Evolutionary conservation across 2,113 vertebrate species (phyloP).

Genomic region (Syngnathus typhle): DNA sequence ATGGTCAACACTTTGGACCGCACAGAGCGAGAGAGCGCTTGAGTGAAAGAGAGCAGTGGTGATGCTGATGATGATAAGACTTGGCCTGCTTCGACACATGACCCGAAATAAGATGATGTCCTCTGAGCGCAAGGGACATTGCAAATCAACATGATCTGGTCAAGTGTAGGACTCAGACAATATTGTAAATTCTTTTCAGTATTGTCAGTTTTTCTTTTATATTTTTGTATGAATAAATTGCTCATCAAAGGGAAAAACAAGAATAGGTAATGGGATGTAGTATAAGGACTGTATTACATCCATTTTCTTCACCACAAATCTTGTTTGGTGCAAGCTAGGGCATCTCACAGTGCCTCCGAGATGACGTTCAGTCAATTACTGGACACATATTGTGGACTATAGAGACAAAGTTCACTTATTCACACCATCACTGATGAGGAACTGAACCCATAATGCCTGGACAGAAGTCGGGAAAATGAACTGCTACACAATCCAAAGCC

Average conservation of each 20-base stretch:
- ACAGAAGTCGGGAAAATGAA: background rate
- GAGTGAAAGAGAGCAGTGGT: slow-evolving; percentile 11
- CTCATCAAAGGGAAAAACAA: background rate
- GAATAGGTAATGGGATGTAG: background rate
- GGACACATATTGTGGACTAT: background rate
- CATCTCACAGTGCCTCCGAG: background rate
- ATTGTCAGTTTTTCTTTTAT: background rate
- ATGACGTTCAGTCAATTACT: background rate
- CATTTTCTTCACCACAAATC: background rate
- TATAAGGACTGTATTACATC: background rate
- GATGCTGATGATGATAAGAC: slow-evolving; percentile 37
- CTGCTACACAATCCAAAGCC: background rate
- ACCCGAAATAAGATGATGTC: background rate
- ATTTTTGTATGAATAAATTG: background rate
- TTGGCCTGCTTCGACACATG: slow-evolving; percentile 41
- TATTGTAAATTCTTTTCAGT: background rate
- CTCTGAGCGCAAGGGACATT: background rate
- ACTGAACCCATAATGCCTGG: background rate
- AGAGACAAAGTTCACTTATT: background rate
- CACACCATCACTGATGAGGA: background rate
- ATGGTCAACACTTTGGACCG: slow-evolving; percentile 49
- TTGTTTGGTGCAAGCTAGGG: background rate
- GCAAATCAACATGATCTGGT: background rate
- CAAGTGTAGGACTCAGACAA: background rate
- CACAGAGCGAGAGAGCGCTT: slow-evolving; percentile 39